Evolutionary conservation across 2,888 invertebrate genomes (phyloP).

Genomic region (Mythimna pallens): DNA sequence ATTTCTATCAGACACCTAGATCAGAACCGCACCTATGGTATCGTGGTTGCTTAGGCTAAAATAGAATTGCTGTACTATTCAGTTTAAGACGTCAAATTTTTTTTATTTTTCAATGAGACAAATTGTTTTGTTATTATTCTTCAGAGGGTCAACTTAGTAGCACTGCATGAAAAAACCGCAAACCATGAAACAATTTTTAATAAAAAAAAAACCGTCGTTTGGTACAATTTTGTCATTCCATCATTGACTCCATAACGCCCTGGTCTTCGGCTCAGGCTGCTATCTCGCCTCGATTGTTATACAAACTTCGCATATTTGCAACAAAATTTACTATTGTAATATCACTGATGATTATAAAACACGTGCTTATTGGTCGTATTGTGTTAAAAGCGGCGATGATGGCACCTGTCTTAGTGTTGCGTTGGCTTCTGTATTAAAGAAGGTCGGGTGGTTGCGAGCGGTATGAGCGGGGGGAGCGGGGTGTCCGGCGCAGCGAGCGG

Average conservation of each 20-base stretch:
- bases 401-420: slow-evolving; percentile 43
- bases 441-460: slow-evolving; percentile 59
- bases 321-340: not conserved
- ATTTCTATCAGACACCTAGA: not conserved
- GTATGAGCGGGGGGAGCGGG: slow-evolving; percentile 34
- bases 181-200: not conserved
- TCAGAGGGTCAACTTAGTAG: not conserved
- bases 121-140: not conserved
- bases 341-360: not conserved
- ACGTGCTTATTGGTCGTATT: slow-evolving; percentile 5
- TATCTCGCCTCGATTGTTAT: not conserved
- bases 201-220: too few species aligned
- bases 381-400: slow-evolving; percentile 7
- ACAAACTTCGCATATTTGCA: not conserved
- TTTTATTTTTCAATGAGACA: not conserved
- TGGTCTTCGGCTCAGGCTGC: not conserved
- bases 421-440: slow-evolving; percentile 63
- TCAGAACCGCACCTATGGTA: not conserved
- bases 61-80: not conserved
- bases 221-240: not conserved
- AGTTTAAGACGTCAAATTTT: not conserved
- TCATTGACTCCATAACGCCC: not conserved
- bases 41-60: not conserved
- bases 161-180: not conserved
- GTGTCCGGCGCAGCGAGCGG: slow-evolving; percentile 37